Conservation (phyloP, 2,797 vertebrate genomes). For the Acomys russatus region DNA sequence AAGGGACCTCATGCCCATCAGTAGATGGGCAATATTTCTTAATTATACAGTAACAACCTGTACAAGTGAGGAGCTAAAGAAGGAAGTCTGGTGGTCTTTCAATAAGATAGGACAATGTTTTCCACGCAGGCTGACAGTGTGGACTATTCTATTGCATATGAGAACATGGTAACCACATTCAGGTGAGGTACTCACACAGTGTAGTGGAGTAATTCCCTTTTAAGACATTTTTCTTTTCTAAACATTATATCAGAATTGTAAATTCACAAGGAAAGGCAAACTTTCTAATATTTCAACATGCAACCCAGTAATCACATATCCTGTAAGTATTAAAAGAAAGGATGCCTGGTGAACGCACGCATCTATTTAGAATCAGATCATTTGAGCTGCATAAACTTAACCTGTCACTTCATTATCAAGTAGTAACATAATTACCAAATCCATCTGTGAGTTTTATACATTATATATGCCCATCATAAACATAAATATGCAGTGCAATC, state of each 20-base stretch:
- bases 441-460: background rate
- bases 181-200: background rate
- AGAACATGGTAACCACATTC: background rate
- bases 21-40: background rate
- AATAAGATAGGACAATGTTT: background rate
- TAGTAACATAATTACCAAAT: background rate
- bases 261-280: background rate
- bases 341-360: background rate
- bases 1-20: background rate
- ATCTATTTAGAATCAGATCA: background rate
- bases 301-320: background rate
- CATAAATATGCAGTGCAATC: background rate
- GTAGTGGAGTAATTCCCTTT: background rate
- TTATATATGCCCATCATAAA: background rate
- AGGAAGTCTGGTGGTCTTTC: background rate
- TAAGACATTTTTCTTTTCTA: constrained; percentile 7
- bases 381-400: background rate
- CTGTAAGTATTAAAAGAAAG: background rate
- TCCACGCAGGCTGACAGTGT: background rate
- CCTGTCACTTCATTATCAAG: background rate
- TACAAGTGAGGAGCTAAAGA: background rate
- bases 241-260: background rate
- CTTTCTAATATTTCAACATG: background rate
- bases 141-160: background rate
- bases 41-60: background rate